Percentiles rank a stretch among this genome's conserved stretches.
These are phyloP conservation scores for Ditylenchus dipsaci DNA, from an alignment of 1,140 invertebrate genomes.

Conservation along the genomic window DNA sequence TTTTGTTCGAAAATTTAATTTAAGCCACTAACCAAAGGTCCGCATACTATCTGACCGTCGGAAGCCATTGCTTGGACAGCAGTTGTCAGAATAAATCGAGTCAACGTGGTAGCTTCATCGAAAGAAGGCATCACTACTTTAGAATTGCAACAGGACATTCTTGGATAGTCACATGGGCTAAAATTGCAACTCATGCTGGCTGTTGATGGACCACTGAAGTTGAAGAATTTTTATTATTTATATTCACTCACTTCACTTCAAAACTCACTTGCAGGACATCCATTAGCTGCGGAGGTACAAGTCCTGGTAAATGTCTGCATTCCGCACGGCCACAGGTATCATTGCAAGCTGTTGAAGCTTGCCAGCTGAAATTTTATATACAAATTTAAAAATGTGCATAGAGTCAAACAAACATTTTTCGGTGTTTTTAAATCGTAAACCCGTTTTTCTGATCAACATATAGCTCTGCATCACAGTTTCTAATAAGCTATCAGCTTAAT, in stretches of 20 bases:
- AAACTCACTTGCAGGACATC: conserved; percentile 1
- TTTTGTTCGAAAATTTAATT: too few species aligned
- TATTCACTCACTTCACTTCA: neutral
- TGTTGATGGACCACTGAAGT: neutral
- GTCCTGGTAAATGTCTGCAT: neutral
- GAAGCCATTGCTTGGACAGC: neutral
- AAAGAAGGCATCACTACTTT: too few species aligned
- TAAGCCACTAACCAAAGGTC: neutral
- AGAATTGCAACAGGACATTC: neutral
- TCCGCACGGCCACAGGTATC: neutral
- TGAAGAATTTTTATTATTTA: neutral
- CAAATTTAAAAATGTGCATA: too few species aligned
- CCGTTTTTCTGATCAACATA: too few species aligned
- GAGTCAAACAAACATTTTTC: too few species aligned
- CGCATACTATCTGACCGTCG: neutral
- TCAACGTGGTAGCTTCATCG: too few species aligned
- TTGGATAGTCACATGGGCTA: neutral
- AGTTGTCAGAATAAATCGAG: too few species aligned
- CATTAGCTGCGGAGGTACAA: neutral
- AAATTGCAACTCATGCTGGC: neutral
- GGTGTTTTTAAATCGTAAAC: too few species aligned
- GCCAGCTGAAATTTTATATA: neutral
- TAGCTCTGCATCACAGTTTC: too few species aligned
- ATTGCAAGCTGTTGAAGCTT: neutral
- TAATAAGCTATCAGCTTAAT: too few species aligned